Evolutionary conservation across 2,797 vertebrate genomes (phyloP), one percentile per base, ranked within the genome.

Genomic region (Pelodytes ibericus): DNA sequence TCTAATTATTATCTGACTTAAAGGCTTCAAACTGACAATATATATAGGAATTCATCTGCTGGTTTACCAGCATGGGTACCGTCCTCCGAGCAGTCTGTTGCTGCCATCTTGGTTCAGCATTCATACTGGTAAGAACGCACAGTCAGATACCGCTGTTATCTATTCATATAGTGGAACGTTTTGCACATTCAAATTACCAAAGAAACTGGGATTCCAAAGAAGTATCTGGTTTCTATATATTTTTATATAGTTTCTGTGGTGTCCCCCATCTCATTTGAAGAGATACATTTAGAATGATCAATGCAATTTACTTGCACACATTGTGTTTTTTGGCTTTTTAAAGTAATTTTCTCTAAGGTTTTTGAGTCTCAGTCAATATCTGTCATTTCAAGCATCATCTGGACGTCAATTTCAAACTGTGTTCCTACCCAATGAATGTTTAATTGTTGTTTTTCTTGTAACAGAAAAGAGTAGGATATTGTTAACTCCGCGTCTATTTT

Each of bases 221-320:
- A 73, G 26, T 64, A 13, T 15, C 60, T 20, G 15, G 26, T 73
- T 73, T 64, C 71, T 31, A 64, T n/a, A n/a, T n/a, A n/a, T n/a
- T n/a, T n/a, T n/a, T 64, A 13, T 15, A 47, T 20, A 16, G 26
- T 73, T 73, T 64, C 71, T 31, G 57, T 56, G 60, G 60, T 18
- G 64, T 64, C 60, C 16, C 16, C 33, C 31, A 31, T 49, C 24
- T 61, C 70, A 61, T 62, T 44, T 49, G 41, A 49, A 62, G 15
- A 51, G 70, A 62, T 25, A 59, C 58, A 26, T 53, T 62, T 72
- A 47, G 31, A 60, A 26, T 20, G 49, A 71, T 60, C 57, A 44
- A n/a, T 27, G 68, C 18, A 25, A 71, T 41, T 60, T 71, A 29
- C 4, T 18, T 13, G 24, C 31, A 24, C 10, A n/a, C 15, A 71